Conservation (phyloP, 2,888 invertebrate species). For the Dexiosoma caninum region DNA sequence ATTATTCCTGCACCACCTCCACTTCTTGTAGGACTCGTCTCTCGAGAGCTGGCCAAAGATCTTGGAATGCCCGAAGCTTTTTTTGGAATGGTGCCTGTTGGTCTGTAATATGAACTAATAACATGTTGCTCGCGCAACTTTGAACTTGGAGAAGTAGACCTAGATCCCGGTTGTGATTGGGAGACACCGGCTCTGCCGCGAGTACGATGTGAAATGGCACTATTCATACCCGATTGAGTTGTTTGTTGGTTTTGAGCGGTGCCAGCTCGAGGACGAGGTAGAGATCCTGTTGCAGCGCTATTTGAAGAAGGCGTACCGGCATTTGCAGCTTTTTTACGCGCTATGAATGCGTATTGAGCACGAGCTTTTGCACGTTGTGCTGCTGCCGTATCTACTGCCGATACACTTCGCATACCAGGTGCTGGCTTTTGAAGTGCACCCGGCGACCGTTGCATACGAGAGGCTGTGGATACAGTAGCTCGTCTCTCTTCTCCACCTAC, state of each 20-base stretch:
- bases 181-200: conserved; percentile 88
- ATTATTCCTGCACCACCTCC: conserved; percentile 72
- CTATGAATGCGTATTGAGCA: conserved; percentile 89
- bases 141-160: conserved; percentile 95
- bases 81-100: conserved; percentile 80
- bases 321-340: conserved; percentile 81
- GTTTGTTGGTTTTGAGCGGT: conserved; percentile 79
- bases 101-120: conserved; percentile 71
- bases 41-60: conserved; percentile 83
- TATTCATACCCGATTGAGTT: conserved; percentile 77
- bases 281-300: conserved; percentile 67
- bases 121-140: conserved; percentile 85
- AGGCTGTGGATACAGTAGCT: conserved; percentile 65
- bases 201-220: conserved; percentile 73
- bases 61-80: conserved; percentile 85
- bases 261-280: conserved; percentile 73
- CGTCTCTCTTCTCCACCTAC: conserved; percentile 69
- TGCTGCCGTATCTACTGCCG: conserved; percentile 95
- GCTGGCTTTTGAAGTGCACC: conserved; percentile 71
- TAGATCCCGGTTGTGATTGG: conserved; percentile 96
- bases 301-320: conserved; percentile 34
- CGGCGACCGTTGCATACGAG: conserved; percentile 71
- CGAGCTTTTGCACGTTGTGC: conserved; percentile 91
- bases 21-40: conserved; percentile 82
- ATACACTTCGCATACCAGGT: conserved; percentile 87